Evolutionary conservation across 2,888 invertebrate genomes (phyloP).

Genomic region (Subacronicta megacephala): DNA sequence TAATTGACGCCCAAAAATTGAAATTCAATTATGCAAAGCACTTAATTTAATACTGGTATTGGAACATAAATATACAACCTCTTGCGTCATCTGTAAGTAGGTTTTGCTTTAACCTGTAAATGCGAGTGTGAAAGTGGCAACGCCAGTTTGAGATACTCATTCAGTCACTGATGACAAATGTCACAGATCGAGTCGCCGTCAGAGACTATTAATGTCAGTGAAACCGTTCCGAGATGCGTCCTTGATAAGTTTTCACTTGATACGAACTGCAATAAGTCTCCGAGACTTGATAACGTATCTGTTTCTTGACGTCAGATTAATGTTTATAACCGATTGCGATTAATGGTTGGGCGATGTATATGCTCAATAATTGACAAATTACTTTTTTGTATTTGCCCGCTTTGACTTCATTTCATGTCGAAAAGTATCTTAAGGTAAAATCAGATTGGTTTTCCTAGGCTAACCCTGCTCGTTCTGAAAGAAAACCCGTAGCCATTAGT

Average conservation of each 20-base stretch:
- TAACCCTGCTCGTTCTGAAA: no score
- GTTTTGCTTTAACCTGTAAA: conserved; percentile 44
- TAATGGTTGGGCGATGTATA: not conserved
- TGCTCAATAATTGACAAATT: not conserved
- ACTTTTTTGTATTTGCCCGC: no score
- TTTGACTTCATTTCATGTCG: no score
- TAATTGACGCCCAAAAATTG: conserved; percentile 16
- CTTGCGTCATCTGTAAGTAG: conserved; percentile 39
- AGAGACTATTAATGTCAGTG: conserved; percentile 53
- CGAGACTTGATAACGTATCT: conserved; percentile 16
- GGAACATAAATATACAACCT: conserved; percentile 12
- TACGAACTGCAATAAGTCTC: conserved; percentile 31
- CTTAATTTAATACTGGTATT: conserved; percentile 17
- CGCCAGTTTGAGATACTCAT: conserved; percentile 34
- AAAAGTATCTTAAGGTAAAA: no score
- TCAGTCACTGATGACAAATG: conserved; percentile 52
- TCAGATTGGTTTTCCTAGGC: no score
- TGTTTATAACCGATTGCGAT: conserved; percentile 11
- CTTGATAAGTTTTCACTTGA: conserved; percentile 55
- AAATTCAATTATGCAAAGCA: conserved; percentile 19
- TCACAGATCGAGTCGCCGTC: conserved; percentile 53
- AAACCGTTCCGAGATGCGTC: conserved; percentile 40
- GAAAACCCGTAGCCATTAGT: no score
- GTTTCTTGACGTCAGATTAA: conserved; percentile 27
- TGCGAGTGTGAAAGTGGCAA: conserved; percentile 48